Percentiles rank a stretch among this genome's conserved stretches.
Evolutionary conservation across 2,113 vertebrate species (phyloP).

Genomic region (Narcine bancroftii): DNA sequence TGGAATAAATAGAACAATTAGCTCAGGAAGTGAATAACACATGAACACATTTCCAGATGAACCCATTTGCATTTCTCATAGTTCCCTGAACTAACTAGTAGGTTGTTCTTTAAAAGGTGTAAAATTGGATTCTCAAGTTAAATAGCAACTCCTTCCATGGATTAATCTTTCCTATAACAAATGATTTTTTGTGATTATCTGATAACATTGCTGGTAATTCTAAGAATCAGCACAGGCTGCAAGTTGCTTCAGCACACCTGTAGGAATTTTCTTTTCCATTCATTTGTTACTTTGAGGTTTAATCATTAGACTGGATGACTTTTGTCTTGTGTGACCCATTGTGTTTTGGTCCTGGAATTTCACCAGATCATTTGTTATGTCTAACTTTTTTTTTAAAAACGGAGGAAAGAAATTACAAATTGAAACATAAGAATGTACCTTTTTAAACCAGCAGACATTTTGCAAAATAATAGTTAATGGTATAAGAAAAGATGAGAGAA

Average conservation of each 20-base stretch:
- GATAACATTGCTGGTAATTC: not conserved
- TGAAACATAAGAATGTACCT: not conserved
- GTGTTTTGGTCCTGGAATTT: not conserved
- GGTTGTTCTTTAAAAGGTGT: not conserved
- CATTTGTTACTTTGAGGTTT: not conserved
- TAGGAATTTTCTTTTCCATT: not conserved
- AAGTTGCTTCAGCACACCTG: not conserved
- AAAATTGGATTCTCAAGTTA: not conserved
- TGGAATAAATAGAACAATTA: not conserved
- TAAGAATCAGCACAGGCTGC: not conserved
- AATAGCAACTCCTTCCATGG: not conserved
- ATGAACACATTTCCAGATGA: not conserved
- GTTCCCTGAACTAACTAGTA: not conserved
- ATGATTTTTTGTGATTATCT: not conserved
- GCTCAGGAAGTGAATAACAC: not conserved
- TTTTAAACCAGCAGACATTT: not conserved
- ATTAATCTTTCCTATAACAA: not conserved
- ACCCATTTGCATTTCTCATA: not conserved
- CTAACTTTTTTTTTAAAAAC: not conserved
- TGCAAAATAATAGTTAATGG: not conserved
- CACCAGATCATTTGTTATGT: not conserved
- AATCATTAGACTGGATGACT: not conserved
- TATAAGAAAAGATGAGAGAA: not conserved
- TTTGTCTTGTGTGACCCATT: no score
- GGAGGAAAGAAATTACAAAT: not conserved